A percentile compares a stretch with the other conserved stretches of the same genome.
Conservation (phyloP, 37 sponge, comb jelly and placozoan genomes). For the Oopsacas minuta region DNA sequence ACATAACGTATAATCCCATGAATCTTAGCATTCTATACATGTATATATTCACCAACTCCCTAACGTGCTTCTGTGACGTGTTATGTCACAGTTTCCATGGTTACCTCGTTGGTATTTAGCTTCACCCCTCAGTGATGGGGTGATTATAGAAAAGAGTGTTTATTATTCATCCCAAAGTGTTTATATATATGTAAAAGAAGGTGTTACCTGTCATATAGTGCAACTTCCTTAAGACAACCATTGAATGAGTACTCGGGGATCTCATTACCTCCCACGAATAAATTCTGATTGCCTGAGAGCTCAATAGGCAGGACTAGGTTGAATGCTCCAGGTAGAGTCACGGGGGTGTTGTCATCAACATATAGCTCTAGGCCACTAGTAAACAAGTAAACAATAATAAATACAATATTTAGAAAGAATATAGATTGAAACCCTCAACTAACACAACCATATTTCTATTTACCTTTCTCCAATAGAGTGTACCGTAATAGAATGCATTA, state of each 20-base stretch:
- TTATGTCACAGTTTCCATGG: too few species aligned
- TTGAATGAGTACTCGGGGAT: not conserved
- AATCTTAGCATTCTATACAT: too few species aligned
- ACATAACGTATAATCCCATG: too few species aligned
- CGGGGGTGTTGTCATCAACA: not conserved
- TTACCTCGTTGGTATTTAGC: too few species aligned
- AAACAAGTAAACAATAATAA: too few species aligned
- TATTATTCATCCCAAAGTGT: too few species aligned
- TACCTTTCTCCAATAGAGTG: not conserved
- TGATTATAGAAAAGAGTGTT: too few species aligned
- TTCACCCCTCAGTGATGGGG: too few species aligned
- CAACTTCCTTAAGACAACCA: not conserved
- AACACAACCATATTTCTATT: too few species aligned
- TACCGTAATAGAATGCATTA: not conserved
- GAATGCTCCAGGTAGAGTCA: not conserved
- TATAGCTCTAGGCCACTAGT: not conserved
- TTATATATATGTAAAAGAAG: too few species aligned
- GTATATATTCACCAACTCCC: too few species aligned
- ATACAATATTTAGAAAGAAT: not conserved
- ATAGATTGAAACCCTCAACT: not conserved
- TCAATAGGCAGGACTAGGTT: not conserved
- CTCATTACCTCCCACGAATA: not conserved
- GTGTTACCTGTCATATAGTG: not conserved
- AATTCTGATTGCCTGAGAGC: not conserved
- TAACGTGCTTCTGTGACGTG: too few species aligned